Conservation (phyloP, 2,113 vertebrate species). For the Orycteropus afer region DNA sequence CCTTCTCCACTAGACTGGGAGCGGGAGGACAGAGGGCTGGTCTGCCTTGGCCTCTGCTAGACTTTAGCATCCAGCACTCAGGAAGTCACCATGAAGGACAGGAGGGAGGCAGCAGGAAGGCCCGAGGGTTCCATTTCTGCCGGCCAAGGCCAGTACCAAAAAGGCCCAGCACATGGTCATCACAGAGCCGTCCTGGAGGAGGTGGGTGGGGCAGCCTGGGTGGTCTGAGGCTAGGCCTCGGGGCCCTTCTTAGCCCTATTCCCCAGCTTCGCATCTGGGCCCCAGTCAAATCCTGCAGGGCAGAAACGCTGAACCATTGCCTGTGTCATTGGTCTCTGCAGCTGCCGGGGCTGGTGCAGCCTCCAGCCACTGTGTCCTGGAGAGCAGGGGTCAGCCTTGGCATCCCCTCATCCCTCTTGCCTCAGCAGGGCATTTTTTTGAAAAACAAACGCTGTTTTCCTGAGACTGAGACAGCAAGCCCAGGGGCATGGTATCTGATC, state of each 20-base stretch:
- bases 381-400: accelerated
- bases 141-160: not conserved
- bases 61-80: accelerated
- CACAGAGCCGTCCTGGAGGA: not conserved
- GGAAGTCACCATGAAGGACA: not conserved
- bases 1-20: not conserved
- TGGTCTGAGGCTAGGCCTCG: not conserved
- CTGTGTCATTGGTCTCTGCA: no score
- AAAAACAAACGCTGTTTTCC: not conserved
- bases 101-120: not conserved
- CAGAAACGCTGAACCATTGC: not conserved
- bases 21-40: no score
- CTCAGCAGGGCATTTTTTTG: not conserved
- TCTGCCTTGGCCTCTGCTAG: accelerated
- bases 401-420: accelerated
- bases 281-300: not conserved
- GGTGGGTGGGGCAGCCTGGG: not conserved
- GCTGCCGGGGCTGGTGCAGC: accelerated
- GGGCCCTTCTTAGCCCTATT: not conserved
- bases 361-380: not conserved
- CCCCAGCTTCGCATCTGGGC: not conserved
- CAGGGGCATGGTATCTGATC: not conserved
- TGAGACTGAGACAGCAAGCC: not conserved
- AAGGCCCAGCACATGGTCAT: not conserved
- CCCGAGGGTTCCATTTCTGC: not conserved